These are phyloP conservation scores for Azemiops feae DNA, from an alignment of 2,113 vertebrate species.

Conservation along the genomic window DNA sequence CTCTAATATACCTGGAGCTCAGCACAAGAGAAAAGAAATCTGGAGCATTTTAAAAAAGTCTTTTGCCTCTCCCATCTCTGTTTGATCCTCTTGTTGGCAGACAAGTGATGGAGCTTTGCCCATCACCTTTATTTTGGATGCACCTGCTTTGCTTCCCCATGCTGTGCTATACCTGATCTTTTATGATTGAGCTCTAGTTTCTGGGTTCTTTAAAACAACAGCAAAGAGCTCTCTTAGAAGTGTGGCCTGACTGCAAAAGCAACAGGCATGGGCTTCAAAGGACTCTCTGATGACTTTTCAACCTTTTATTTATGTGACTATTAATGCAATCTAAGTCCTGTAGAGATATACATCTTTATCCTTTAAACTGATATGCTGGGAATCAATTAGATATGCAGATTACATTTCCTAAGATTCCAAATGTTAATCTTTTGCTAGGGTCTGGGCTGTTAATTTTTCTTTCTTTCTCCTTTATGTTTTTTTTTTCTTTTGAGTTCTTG, in stretches of 20 bases:
- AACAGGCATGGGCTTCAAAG: conserved; percentile 72
- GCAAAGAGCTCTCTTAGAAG: neutral
- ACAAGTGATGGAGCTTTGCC: neutral
- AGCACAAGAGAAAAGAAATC: neutral
- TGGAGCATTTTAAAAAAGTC: neutral
- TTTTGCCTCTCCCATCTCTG: neutral
- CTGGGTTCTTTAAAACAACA: neutral
- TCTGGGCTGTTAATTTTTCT: conserved; percentile 53
- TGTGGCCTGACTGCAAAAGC: conserved; percentile 42
- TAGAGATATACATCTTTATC: conserved; percentile 82
- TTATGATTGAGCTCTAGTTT: neutral
- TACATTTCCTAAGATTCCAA: conserved; percentile 79
- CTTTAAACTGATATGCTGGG: conserved; percentile 80
- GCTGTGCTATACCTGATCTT: neutral
- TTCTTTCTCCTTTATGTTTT: neutral
- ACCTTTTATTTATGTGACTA: conserved; percentile 79
- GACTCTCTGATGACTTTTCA: conserved; percentile 69
- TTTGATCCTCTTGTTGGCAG: neutral
- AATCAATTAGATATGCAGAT: conserved; percentile 86
- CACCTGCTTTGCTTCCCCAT: conserved; percentile 11
- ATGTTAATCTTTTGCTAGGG: conserved; percentile 73
- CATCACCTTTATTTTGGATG: neutral
- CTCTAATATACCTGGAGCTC: neutral
- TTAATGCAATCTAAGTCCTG: conserved; percentile 80
- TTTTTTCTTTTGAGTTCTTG: conserved; percentile 61